These are phyloP conservation scores for Corydoras maculifer DNA, from an alignment of 2,113 vertebrate genomes.

Conservation along the genomic window DNA sequence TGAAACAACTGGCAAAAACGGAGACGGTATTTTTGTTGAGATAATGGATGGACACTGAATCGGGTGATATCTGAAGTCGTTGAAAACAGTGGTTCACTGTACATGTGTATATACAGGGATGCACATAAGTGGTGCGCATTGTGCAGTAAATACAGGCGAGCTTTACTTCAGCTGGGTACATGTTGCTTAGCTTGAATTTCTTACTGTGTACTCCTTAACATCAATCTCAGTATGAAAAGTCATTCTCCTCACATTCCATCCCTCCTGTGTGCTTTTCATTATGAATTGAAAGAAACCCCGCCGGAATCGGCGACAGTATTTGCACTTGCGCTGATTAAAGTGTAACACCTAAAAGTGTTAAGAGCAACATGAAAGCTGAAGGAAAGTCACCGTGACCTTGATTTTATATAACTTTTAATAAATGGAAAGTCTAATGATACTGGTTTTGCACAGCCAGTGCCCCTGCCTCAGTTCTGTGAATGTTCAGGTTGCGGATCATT, in stretches of 20 bases:
- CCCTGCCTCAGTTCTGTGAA: background rate
- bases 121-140: no score
- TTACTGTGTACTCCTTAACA: background rate
- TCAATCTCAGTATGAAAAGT: background rate
- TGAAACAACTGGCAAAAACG: no score
- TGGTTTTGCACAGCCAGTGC: no score
- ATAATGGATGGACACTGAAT: no score
- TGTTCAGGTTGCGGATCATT: conserved; percentile 6
- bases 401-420: no score
- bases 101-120: no score
- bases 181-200: background rate
- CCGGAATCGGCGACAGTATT: background rate
- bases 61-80: no score
- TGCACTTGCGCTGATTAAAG: background rate
- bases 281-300: background rate
- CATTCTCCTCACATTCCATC: background rate
- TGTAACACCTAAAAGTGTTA: background rate
- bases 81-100: no score
- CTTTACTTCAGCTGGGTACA: no score
- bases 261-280: background rate
- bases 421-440: no score
- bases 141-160: no score
- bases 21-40: no score
- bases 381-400: background rate
- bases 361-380: background rate